A percentile compares a stretch with the other conserved stretches of the same genome.
These are phyloP conservation scores for Macrobrachium rosenbergii DNA, from an alignment of 1,140 invertebrate genomes.

Conservation along the genomic window DNA sequence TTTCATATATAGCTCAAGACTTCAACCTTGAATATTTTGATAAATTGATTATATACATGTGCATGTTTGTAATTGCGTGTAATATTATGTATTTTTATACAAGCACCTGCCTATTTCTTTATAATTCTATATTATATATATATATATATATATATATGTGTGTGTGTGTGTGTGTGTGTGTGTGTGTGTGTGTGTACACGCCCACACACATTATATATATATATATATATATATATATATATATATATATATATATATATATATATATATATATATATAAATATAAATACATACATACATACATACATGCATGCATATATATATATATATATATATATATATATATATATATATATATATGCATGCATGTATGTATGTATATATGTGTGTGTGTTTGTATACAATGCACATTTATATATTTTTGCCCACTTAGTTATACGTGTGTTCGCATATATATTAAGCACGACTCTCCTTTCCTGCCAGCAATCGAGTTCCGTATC, in stretches of 20 bases:
- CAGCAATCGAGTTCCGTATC: too few species aligned
- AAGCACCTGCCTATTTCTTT: too few species aligned
- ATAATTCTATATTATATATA: too few species aligned
- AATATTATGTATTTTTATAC: too few species aligned
- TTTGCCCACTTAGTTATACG: background rate
- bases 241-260: slow-evolving; percentile 15
- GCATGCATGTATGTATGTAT: background rate
- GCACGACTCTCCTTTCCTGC: too few species aligned
- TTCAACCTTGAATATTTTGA: too few species aligned
- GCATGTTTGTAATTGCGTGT: too few species aligned
- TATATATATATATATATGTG: slow-evolving; percentile 17
- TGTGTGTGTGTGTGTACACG: too few species aligned
- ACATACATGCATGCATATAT: background rate
- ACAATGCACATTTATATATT: background rate
- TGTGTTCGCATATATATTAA: background rate
- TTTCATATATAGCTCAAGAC: too few species aligned
- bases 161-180: too few species aligned
- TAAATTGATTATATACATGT: too few species aligned
- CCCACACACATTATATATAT: background rate
- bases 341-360: slow-evolving; percentile 16
- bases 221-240: slow-evolving; percentile 22
- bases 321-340: slow-evolving; percentile 19
- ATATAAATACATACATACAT: background rate
- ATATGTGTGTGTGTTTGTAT: background rate
- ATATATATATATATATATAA: slow-evolving; percentile 6